These are phyloP conservation scores for Cryptus armator DNA, from an alignment of 2,888 invertebrate genomes.

Conservation along the genomic window DNA sequence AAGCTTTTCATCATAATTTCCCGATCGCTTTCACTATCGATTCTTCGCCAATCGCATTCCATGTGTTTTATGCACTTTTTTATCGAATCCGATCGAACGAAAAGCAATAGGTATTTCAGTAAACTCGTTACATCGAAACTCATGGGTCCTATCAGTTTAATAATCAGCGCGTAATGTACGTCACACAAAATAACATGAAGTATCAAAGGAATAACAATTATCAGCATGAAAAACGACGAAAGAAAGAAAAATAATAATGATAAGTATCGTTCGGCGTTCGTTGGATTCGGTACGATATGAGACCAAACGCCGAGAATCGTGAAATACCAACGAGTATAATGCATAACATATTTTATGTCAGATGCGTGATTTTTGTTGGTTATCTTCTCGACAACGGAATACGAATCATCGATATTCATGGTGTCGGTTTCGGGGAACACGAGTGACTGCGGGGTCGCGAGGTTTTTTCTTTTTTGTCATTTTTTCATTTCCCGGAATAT, in stretches of 20 bases:
- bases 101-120: background rate
- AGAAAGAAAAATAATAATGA: slow-evolving; percentile 25
- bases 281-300: background rate
- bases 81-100: background rate
- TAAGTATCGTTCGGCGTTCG: slow-evolving; percentile 19
- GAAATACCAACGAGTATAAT: slow-evolving; percentile 54
- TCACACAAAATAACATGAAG: slow-evolving; percentile 25
- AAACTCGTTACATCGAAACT: slow-evolving; percentile 8
- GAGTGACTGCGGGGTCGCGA: background rate
- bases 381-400: background rate
- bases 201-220: slow-evolving; percentile 28
- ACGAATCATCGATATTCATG: slow-evolving; percentile 10
- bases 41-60: background rate
- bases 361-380: slow-evolving; percentile 21
- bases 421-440: background rate
- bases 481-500: background rate
- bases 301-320: slow-evolving; percentile 63
- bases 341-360: slow-evolving; percentile 34
- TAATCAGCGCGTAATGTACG: background rate
- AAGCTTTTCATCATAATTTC: background rate
- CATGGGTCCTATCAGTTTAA: slow-evolving; percentile 38
- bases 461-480: background rate
- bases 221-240: slow-evolving; percentile 13
- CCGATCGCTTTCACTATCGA: background rate
- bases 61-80: background rate